These are phyloP conservation scores for Dipodomys ordii DNA, from an alignment of 2,113 vertebrate genomes.

Conservation along the genomic window DNA sequence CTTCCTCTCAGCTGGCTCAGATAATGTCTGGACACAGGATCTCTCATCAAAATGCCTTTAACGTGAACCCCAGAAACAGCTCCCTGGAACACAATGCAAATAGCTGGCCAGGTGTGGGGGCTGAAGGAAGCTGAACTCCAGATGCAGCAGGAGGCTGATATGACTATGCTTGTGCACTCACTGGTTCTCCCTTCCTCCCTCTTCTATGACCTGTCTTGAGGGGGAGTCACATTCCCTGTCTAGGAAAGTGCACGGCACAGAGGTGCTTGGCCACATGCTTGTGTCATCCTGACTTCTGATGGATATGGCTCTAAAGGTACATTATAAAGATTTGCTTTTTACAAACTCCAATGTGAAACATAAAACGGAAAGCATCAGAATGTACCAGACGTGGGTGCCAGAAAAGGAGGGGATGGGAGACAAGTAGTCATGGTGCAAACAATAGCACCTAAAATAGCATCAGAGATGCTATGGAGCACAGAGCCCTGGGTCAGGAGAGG, in stretches of 20 bases:
- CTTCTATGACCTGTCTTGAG: neutral
- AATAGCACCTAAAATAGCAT: conserved; percentile 43
- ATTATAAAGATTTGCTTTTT: conserved; percentile 21
- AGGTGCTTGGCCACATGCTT: neutral
- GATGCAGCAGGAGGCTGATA: neutral
- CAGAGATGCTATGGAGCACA: neutral
- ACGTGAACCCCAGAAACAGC: neutral
- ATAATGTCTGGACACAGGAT: neutral
- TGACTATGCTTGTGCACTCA: neutral
- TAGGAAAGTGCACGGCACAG: neutral
- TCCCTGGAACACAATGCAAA: neutral
- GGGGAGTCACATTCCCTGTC: neutral
- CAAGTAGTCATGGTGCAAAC: neutral
- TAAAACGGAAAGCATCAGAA: conserved; percentile 2
- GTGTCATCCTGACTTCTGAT: neutral
- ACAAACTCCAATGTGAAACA: neutral
- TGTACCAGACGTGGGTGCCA: neutral
- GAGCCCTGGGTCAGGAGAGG: neutral
- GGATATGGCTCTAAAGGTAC: neutral
- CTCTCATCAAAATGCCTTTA: neutral
- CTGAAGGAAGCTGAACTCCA: neutral
- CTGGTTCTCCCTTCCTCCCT: neutral
- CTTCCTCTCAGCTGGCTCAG: neutral
- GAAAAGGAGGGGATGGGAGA: neutral
- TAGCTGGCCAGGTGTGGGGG: neutral